Evolutionary conservation across 1,140 invertebrate species (phyloP).

Genomic region (Cotesia chilonis): DNA sequence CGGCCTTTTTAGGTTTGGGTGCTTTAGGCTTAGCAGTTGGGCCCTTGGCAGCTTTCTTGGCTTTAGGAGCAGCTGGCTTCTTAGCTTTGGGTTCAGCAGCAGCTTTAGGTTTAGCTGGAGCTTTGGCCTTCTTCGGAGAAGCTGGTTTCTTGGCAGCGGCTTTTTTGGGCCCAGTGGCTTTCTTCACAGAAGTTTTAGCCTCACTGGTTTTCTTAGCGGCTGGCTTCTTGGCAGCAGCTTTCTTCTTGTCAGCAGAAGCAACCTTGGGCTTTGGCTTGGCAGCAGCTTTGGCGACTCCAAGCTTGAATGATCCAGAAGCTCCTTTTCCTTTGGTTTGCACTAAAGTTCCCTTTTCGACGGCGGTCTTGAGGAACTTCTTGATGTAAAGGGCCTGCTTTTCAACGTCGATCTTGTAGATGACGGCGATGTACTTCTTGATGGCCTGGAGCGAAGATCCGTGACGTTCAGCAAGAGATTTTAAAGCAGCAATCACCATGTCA

Average conservation of each 20-base stretch:
- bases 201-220: no score
- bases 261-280: neutral
- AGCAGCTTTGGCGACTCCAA: neutral
- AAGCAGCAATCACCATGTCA: slow-evolving; percentile 69
- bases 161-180: no score
- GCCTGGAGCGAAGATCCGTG: slow-evolving; percentile 70
- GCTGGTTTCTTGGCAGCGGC: no score
- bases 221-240: neutral
- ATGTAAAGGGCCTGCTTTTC: slow-evolving; percentile 70
- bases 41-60: slow-evolving; percentile 11
- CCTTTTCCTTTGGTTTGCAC: slow-evolving; percentile 66
- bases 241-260: neutral
- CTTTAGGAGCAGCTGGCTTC: neutral
- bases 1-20: slow-evolving; percentile 26
- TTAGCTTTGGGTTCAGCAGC: no score
- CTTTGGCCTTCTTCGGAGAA: no score
- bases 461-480: slow-evolving; percentile 69
- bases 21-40: slow-evolving; percentile 29
- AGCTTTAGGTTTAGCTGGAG: no score
- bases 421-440: slow-evolving; percentile 72
- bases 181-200: no score
- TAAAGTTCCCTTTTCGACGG: slow-evolving; percentile 66
- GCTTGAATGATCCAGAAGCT: slow-evolving; percentile 29
- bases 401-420: slow-evolving; percentile 69
- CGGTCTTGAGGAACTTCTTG: slow-evolving; percentile 69